Evolutionary conservation across 1,140 invertebrate genomes (phyloP), one percentile per base, ranked within the genome.

Genomic region (Choristoneura fumiferana): DNA sequence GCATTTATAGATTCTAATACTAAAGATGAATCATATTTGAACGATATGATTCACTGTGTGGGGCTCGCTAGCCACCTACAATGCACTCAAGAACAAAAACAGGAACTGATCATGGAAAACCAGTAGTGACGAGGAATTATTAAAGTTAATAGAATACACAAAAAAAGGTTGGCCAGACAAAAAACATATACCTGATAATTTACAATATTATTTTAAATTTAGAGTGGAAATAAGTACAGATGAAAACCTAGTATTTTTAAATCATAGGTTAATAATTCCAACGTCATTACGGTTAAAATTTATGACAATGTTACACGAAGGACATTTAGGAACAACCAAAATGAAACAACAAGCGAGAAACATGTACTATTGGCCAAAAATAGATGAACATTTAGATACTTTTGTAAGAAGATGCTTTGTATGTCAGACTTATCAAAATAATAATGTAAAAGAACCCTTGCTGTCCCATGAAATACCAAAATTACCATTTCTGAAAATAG

Each of bases 291-390:
- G 74, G 58, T 37, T 55, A 45, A 36, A 56, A 17, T 74, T 82
- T 35, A 37, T 84, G 17, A 57, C 67, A 6, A 69, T 54, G 57
- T 22, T 87, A 1, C 81, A 84, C 65, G 70, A 73, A 54, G 60
- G 57, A 29, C 76, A 85, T 40, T 0, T 58, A 35, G 58, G 58
- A 1, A 61, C 58, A 1, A 33, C 39, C 38, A 61, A 65, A 65
- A 69, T 55, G 35, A 77, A 76, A 69, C 53, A 56, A 17, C 53
- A 59, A 10, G 73, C 76, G 9, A 67, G 68, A 45, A 56, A 74
- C 29, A 15, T 70, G 60, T 56, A 83, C 0, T 83, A 60, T 58
- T 83, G 78, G 77, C 74, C 74, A 8, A 6, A 60, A 0, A 77
- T 84, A 49, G 60, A 62, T 56, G 60, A 53, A 13, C 49, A 84